Evolutionary conservation across 2,113 vertebrate genomes (phyloP).

Genomic region (Donacobius atricapilla): DNA sequence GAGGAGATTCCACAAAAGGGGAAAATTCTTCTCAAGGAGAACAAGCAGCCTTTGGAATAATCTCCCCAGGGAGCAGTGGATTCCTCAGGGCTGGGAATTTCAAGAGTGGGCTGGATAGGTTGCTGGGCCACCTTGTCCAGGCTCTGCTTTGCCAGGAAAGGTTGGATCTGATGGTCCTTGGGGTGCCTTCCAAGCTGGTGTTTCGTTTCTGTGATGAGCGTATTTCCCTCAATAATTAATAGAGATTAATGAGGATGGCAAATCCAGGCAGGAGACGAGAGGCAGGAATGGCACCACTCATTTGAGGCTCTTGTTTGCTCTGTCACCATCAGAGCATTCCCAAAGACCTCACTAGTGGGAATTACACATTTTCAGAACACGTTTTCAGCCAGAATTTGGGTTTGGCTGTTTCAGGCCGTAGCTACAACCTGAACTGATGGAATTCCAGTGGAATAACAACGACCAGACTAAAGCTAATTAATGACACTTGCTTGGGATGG

Average conservation of each 20-base stretch:
- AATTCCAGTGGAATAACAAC: constrained; percentile 68
- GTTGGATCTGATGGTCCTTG: neutral
- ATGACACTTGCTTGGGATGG: constrained; percentile 25
- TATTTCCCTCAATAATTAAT: neutral
- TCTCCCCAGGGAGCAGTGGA: neutral
- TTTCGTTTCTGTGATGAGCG: neutral
- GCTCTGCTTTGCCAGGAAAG: neutral
- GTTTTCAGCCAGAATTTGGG: constrained; percentile 60
- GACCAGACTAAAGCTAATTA: constrained; percentile 62
- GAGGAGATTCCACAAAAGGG: neutral
- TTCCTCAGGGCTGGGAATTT: neutral
- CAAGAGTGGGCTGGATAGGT: neutral
- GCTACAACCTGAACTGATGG: constrained; percentile 62
- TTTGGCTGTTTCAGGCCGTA: constrained; percentile 66
- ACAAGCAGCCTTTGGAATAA: neutral
- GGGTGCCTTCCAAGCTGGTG: neutral
- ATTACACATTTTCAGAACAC: constrained; percentile 45
- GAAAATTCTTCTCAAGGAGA: neutral
- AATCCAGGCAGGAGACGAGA: neutral
- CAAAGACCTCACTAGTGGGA: constrained; percentile 34
- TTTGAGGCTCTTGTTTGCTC: constrained; percentile 16
- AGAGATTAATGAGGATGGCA: neutral
- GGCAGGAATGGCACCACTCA: neutral
- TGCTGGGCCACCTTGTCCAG: neutral
- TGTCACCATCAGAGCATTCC: neutral